phyloP scores from a whole-genome alignment of 1,140 invertebrate genomes.

The Papilio polyxenes region DNA sequence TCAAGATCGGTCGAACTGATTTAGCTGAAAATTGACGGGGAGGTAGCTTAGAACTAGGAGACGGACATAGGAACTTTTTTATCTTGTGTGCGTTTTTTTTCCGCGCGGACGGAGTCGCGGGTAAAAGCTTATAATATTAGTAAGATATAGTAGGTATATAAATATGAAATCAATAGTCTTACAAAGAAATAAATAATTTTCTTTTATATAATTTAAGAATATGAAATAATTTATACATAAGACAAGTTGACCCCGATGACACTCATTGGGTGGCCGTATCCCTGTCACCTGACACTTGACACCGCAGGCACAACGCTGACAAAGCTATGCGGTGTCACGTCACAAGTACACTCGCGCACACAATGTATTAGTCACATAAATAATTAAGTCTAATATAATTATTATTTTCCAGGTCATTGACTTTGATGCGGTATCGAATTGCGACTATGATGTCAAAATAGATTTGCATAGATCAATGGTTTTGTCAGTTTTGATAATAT shows the following conservation, averaged over 20 bases:
- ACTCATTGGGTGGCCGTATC: constrained; percentile 23
- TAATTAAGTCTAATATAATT: neutral
- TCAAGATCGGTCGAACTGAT: no score
- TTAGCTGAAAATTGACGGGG: no score
- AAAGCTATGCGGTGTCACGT: constrained; percentile 19
- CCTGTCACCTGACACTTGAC: constrained; percentile 32
- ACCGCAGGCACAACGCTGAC: constrained; percentile 17
- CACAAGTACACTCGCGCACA: constrained; percentile 26
- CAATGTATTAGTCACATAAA: constrained; percentile 23
- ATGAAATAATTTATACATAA: neutral
- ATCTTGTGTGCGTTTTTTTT: no score
- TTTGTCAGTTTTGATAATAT: neutral
- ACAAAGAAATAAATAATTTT: no score
- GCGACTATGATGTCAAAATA: constrained; percentile 2
- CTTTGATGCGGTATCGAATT: neutral
- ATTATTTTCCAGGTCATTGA: constrained; percentile 27
- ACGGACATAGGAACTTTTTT: no score
- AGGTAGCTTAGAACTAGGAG: no score
- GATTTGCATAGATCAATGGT: constrained; percentile 2
- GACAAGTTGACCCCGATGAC: constrained; percentile 17
- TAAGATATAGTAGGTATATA: no score
- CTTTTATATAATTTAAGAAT: neutral
- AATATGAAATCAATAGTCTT: no score
- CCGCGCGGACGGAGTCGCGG: no score
- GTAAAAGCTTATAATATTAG: no score